Evolutionary conservation across 2,888 invertebrate species (phyloP).

Genomic region (Lucinisca nassula): DNA sequence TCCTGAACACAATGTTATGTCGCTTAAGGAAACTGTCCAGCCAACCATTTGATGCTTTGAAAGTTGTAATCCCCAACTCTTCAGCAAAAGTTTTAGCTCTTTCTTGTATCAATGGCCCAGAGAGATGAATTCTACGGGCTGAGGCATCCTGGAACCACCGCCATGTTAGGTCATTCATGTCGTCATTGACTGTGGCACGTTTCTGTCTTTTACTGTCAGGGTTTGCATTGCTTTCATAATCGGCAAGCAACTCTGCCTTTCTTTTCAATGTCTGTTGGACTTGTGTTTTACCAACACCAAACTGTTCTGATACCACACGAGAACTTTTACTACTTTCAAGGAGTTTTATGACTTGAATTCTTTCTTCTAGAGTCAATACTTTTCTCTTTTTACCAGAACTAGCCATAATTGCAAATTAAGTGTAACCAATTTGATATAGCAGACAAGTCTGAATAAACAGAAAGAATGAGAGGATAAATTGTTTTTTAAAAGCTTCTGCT

Average conservation of each 20-base stretch:
- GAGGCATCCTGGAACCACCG: constrained; percentile 52
- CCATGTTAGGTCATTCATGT: constrained; percentile 41
- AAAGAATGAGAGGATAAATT: too few relatives aligned
- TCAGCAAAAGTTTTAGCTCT: constrained; percentile 38
- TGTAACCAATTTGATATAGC: too few relatives aligned
- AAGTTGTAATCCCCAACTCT: constrained; percentile 20
- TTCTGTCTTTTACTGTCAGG: constrained; percentile 23
- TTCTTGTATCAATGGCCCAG: constrained; percentile 39
- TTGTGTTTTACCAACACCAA: constrained; percentile 63
- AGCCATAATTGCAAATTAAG: too few relatives aligned
- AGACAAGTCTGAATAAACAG: too few relatives aligned
- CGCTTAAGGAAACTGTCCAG: constrained; percentile 49
- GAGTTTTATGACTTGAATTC: constrained; percentile 30
- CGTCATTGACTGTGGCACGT: constrained; percentile 38
- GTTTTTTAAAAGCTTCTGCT: too few relatives aligned
- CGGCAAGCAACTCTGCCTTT: constrained; percentile 40
- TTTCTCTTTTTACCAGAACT: too few relatives aligned
- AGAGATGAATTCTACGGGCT: constrained; percentile 24
- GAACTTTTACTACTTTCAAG: constrained; percentile 38
- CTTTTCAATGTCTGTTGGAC: constrained; percentile 57
- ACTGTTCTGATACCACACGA: constrained; percentile 46
- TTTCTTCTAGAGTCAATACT: constrained; percentile 38
- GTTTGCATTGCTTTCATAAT: constrained; percentile 49
- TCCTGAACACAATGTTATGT: constrained; percentile 47
- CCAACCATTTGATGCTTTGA: constrained; percentile 65